Base-by-base conservation (phyloP, 2,797 vertebrate genomes). In the Xiphorhynchus erythropygius region DNA sequence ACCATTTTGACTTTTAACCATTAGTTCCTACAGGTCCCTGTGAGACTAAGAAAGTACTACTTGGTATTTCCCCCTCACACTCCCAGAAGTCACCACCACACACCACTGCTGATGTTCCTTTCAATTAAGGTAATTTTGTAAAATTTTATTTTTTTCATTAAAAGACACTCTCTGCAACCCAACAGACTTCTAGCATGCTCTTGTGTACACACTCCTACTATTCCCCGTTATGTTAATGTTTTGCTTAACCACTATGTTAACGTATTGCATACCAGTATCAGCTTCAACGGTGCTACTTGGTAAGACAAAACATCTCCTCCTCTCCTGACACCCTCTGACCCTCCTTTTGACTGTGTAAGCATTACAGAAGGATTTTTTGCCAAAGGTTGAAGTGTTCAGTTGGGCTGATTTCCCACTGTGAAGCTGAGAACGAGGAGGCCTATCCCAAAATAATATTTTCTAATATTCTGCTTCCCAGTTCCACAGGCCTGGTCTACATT, bases 1-100 rank as follows among this genome's bases (percentile, higher is more conserved):
- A 39, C 4, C 21, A 73, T 39, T 95, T 90, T 90, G 37, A 84
- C 84, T 92, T 90, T 90, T 80, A 93, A 65, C 73, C 62, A 73
- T 65, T 78, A 46, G 79, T 18, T 91, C 68, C 68, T 75, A 27
- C 1, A 1, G 46, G 71, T 83, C 52, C 33, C 60, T 46, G 24
- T 0, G 2, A 87, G 39, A 67, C 55, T 79, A 13, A 71, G 68
- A 42, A 46, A 33, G 27, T 28, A 46, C 27, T 60, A 32, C n/a
- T 80, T 5, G 5, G 22, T n/a, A 81, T 50, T 91, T 93, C 65
- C 35, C 87, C 25, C 37, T 69, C 22, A 32, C 8, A 15, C 33
- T 67, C 35, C 44, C 49, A 41, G 42, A 85, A 92, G 6, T 55
- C 39, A 63, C 32, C 17, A 24, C 25, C 59, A 49, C 22, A 60